phyloP scores from a whole-genome alignment of 2,888 invertebrate species.

The Caenorhabditis sp. region DNA sequence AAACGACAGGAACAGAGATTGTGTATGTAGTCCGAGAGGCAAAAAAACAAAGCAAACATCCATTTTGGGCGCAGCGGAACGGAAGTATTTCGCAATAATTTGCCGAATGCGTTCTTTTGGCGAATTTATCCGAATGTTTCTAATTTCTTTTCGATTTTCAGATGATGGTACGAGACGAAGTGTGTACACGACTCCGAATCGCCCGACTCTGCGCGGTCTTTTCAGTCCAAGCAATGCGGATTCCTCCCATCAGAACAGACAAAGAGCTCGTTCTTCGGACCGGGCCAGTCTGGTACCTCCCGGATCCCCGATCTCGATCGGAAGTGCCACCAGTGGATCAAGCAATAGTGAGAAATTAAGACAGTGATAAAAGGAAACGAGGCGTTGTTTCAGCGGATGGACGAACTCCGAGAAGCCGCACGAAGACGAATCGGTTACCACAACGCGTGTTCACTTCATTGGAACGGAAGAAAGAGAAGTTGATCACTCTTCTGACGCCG shows the following conservation, averaged over 20 bases:
- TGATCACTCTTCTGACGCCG: constrained; percentile 86
- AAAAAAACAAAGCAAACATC: background rate
- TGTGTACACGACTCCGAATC: constrained; percentile 67
- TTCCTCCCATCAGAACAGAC: constrained; percentile 6
- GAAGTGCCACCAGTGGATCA: constrained; percentile 55
- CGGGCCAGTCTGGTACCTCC: constrained; percentile 33
- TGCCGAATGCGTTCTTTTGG: too few species aligned
- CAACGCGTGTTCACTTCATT: constrained; percentile 84
- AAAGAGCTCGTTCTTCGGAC: constrained; percentile 58
- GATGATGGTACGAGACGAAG: constrained; percentile 64
- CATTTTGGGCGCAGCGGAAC: background rate
- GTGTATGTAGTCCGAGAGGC: background rate
- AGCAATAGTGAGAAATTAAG: background rate
- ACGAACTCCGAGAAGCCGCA: constrained; percentile 67
- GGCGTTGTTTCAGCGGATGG: constrained; percentile 51
- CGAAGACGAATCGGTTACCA: constrained; percentile 71
- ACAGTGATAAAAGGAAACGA: too few species aligned
- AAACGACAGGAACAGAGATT: background rate
- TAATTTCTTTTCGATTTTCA: too few species aligned
- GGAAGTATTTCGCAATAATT: constrained; percentile 23
- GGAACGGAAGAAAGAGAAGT: constrained; percentile 84
- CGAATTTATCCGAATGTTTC: too few species aligned
- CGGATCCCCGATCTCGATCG: constrained; percentile 61
- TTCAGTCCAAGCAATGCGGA: constrained; percentile 61
- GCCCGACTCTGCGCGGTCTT: constrained; percentile 59